Conservation (phyloP, 2,797 vertebrate species). For the Tapirus indicus region DNA sequence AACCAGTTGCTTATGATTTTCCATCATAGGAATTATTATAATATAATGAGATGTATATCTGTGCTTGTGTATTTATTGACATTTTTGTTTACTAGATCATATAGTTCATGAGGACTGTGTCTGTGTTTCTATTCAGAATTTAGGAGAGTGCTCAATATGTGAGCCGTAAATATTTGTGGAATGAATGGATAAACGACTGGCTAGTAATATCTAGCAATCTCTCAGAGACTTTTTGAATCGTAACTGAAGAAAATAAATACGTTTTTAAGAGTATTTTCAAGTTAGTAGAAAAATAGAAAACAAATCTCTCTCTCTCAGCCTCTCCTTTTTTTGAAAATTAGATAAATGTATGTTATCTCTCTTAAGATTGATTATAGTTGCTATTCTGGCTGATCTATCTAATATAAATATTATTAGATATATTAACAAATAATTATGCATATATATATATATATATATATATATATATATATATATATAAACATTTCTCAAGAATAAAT, state of each 20-base stretch:
- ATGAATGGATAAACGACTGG: neutral
- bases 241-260: neutral
- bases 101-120: neutral
- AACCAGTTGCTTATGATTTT: neutral
- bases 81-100: neutral
- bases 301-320: neutral
- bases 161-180: neutral
- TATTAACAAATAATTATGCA: neutral
- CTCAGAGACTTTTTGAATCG: neutral
- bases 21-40: neutral
- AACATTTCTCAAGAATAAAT: neutral
- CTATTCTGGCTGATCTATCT: neutral
- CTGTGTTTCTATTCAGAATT: neutral
- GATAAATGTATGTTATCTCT: neutral
- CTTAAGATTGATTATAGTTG: neutral
- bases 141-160: neutral
- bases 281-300: neutral
- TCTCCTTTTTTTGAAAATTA: neutral
- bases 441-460: neutral
- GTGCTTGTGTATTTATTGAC: neutral
- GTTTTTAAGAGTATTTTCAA: constrained; percentile 8
- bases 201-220: neutral
- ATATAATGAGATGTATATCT: neutral
- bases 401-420: neutral
- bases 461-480: neutral